These are phyloP conservation scores for Cirrhinus molitorella DNA, from an alignment of 2,797 vertebrate species.

Conservation along the genomic window DNA sequence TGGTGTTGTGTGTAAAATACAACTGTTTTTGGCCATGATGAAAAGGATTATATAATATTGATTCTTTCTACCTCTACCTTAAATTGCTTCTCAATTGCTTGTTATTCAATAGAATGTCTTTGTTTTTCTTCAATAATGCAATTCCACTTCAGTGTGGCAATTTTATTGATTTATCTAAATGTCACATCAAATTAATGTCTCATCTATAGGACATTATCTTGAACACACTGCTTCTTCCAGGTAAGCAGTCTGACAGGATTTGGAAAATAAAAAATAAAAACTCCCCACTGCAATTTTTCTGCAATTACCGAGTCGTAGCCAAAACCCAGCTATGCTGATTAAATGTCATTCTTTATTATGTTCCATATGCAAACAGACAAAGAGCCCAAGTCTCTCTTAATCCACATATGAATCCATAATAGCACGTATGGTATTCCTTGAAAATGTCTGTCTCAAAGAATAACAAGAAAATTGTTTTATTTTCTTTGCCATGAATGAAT, in stretches of 20 bases:
- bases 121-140: constrained; percentile 5
- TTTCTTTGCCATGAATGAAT: background rate
- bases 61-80: background rate
- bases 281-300: constrained; percentile 27
- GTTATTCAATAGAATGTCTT: background rate
- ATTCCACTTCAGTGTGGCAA: background rate
- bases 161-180: constrained; percentile 51
- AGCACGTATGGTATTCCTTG: background rate
- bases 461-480: background rate
- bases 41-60: constrained; percentile 3
- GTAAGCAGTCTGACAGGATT: background rate
- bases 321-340: constrained; percentile 13
- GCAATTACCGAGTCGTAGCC: constrained; percentile 28
- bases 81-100: background rate
- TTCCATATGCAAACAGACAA: constrained; percentile 1
- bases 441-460: background rate
- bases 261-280: background rate
- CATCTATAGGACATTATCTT: background rate
- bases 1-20: background rate
- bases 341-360: constrained; percentile 51
- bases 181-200: constrained; percentile 33
- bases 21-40: background rate
- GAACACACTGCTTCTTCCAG: background rate
- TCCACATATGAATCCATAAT: background rate
- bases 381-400: constrained; percentile 4